These are phyloP conservation scores for Ichneumoninae sp. DNA, from an alignment of 2,888 invertebrate genomes.

Conservation along the genomic window DNA sequence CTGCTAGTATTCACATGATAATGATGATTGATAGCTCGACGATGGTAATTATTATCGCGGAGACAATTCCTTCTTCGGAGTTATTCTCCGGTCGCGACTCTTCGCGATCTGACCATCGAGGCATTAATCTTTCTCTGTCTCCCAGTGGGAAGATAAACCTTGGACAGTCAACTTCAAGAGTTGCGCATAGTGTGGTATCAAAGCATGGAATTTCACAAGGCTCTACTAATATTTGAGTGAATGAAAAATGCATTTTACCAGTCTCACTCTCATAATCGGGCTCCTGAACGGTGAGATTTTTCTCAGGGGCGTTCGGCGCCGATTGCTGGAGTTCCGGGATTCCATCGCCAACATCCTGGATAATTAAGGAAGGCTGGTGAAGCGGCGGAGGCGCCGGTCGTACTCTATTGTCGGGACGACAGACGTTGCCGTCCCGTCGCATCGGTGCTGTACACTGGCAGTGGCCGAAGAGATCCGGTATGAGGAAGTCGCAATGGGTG, in stretches of 20 bases:
- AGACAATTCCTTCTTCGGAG: slow-evolving; percentile 29
- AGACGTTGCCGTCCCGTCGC: slow-evolving; percentile 82
- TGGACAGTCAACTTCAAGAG: slow-evolving; percentile 35
- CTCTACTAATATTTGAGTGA: background rate
- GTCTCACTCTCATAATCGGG: background rate
- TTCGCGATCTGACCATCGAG: background rate
- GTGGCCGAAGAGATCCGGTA: slow-evolving; percentile 94
- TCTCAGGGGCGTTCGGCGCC: slow-evolving; percentile 33
- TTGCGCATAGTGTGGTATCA: background rate
- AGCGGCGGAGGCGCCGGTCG: slow-evolving; percentile 74
- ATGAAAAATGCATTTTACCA: background rate
- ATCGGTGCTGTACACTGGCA: slow-evolving; percentile 89
- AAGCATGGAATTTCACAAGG: background rate
- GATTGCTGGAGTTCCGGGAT: slow-evolving; percentile 31
- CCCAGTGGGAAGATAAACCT: background rate
- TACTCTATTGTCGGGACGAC: slow-evolving; percentile 85
- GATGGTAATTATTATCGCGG: slow-evolving; percentile 28
- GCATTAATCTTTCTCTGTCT: slow-evolving; percentile 40
- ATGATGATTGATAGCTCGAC: slow-evolving; percentile 20
- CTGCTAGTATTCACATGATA: background rate
- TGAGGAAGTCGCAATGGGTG: slow-evolving; percentile 95
- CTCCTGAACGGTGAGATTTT: slow-evolving; percentile 47
- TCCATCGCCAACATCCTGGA: slow-evolving; percentile 45
- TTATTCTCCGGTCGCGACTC: slow-evolving; percentile 37
- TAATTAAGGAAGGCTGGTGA: slow-evolving; percentile 15